phyloP scores from a whole-genome alignment of 2,888 invertebrate genomes.

The Lottia scabra region DNA sequence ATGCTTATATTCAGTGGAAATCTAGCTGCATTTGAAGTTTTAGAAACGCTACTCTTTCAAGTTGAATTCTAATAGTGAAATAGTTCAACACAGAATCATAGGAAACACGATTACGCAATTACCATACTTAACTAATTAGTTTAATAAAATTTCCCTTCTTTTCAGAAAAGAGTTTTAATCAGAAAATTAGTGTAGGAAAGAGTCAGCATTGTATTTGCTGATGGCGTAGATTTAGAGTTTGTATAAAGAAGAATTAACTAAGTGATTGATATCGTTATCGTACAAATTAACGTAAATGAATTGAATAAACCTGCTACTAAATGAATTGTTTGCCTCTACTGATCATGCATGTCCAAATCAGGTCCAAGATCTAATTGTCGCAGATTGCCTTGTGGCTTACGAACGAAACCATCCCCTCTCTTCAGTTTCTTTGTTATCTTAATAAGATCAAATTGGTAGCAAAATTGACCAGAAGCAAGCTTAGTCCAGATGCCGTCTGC shows the following conservation, averaged over 20 bases:
- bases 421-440: background rate
- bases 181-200: too few relatives aligned
- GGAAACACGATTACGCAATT: too few relatives aligned
- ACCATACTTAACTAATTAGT: too few relatives aligned
- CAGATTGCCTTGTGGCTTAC: conserved; percentile 1
- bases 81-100: too few relatives aligned
- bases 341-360: conserved; percentile 1
- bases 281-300: background rate
- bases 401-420: background rate
- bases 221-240: background rate
- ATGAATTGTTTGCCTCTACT: conserved; percentile 3
- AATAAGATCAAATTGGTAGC: background rate
- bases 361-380: background rate
- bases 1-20: too few relatives aligned
- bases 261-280: background rate
- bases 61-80: too few relatives aligned
- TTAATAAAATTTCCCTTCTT: too few relatives aligned
- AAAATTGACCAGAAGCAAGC: background rate
- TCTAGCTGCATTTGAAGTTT: too few relatives aligned
- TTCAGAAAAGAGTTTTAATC: too few relatives aligned
- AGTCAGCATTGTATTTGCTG: too few relatives aligned
- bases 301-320: background rate
- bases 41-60: too few relatives aligned
- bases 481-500: background rate
- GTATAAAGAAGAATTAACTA: background rate